Percentiles rank a stretch among this genome's conserved stretches.
These are phyloP conservation scores for Catamblyrhynchus diadema DNA, from an alignment of 2,797 vertebrate genomes.

Conservation along the genomic window DNA sequence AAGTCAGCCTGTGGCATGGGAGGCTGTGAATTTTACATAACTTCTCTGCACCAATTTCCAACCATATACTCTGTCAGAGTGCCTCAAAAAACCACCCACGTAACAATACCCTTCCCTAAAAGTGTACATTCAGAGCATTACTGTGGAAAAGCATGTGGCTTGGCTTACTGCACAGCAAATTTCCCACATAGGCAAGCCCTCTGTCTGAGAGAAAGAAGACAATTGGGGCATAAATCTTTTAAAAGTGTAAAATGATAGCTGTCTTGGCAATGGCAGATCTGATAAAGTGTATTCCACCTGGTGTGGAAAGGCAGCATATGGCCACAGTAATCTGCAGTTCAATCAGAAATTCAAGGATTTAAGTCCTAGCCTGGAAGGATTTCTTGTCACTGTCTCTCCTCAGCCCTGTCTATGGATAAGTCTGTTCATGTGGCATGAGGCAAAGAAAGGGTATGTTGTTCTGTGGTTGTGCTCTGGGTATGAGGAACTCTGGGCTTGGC, in stretches of 20 bases:
- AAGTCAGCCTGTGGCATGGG: neutral
- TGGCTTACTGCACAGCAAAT: conserved; percentile 22
- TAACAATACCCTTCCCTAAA: neutral
- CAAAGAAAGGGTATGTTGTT: neutral
- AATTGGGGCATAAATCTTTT: conserved; percentile 49
- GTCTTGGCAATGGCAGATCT: conserved; percentile 42
- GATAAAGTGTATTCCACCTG: conserved; percentile 62
- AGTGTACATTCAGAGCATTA: neutral
- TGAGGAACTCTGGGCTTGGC: neutral
- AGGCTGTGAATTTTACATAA: neutral
- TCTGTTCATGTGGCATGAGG: neutral
- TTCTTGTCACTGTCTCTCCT: neutral
- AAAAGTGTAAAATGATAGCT: conserved; percentile 61
- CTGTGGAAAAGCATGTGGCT: neutral
- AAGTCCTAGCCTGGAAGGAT: conserved; percentile 5
- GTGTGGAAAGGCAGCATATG: conserved; percentile 54
- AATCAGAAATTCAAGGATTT: conserved; percentile 27
- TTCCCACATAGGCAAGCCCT: conserved; percentile 13
- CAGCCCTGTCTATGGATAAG: neutral
- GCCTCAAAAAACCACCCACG: neutral
- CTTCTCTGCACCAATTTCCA: neutral
- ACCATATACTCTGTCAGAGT: neutral
- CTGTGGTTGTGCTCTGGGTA: neutral
- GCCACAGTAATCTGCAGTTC: conserved; percentile 37
- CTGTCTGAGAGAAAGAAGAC: neutral